Base-by-base conservation (phyloP, 2,888 invertebrate species). In the Orthosia gothica region DNA sequence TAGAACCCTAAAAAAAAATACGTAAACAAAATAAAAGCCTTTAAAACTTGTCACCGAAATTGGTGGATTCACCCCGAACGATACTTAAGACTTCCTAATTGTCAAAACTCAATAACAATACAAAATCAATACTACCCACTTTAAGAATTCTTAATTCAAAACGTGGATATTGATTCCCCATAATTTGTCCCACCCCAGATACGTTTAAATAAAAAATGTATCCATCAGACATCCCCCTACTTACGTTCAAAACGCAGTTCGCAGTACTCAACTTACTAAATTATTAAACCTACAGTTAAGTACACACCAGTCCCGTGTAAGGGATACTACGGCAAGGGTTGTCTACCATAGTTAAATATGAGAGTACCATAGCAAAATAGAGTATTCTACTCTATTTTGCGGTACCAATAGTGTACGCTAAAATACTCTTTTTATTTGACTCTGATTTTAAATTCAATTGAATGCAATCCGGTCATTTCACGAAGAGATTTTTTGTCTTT, bases 221-320 rank as follows among this genome's bases (percentile, higher is more conserved):
- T n/a, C 15, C 52, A 47, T n/a, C 15, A 57, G 32, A 65, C 20
- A 50, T 47, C 47, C 50, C 63, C 32, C 5, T 26, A 61, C n/a
- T 20, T 54, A 20, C 5, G 12, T 72, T 32, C 12, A 59, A 61
- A 61, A 72, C 45, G 12, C 49, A 72, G n/a, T 58, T 69, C 45
- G 16, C 49, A 71, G 26, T 69, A 47, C 45, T 58, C 47, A 55
- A 67, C 47, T 76, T 50, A 76, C 63, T 74, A 23, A 68, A 74
- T 78, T 62, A 81, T 65, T 78, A 15, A 74, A 61, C 26, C 32
- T 40, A 45, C 20, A 62, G 70, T 73, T 61, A 77, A 54, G 67
- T 70, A 40, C 49, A 54, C 45, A 52, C 57, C 40, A 45, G 69
- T 59, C 55, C 52, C 26, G 13, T 23, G 70, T 70, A 66, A 66